Evolutionary conservation across 2,888 invertebrate genomes (phyloP).

Genomic region (Oligia latruncula): DNA sequence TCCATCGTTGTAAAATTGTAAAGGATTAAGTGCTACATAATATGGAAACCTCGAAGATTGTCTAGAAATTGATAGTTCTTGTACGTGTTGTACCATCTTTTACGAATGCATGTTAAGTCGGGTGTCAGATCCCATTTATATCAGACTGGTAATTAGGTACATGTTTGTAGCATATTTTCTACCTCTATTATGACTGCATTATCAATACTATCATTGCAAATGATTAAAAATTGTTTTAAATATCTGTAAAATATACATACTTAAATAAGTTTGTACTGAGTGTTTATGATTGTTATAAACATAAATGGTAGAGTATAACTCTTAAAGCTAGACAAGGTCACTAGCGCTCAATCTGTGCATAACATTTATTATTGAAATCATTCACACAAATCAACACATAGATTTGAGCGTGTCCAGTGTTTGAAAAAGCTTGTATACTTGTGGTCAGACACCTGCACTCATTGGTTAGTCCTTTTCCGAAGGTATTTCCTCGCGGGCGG

Average conservation of each 20-base stretch:
- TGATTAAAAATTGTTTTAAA: slow-evolving; percentile 54
- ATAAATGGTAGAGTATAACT: slow-evolving; percentile 54
- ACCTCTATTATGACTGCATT: slow-evolving; percentile 60
- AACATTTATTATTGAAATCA: slow-evolving; percentile 28
- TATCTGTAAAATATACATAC: slow-evolving; percentile 51
- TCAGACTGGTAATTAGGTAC: slow-evolving; percentile 50
- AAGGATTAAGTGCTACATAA: slow-evolving; percentile 40
- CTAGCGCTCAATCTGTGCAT: slow-evolving; percentile 39
- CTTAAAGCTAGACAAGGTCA: slow-evolving; percentile 29
- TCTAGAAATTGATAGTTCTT: slow-evolving; percentile 5
- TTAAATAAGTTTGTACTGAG: slow-evolving; percentile 61
- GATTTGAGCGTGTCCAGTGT: slow-evolving; percentile 39
- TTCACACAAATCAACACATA: slow-evolving; percentile 30
- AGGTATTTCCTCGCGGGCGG: neutral
- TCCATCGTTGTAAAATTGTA: slow-evolving; percentile 31
- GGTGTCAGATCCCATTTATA: slow-evolving; percentile 16
- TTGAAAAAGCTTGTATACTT: slow-evolving; percentile 42
- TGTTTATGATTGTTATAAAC: slow-evolving; percentile 62
- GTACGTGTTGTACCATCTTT: slow-evolving; percentile 14
- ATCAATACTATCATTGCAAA: slow-evolving; percentile 53
- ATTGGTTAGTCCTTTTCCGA: neutral
- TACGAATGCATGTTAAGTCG: slow-evolving; percentile 16
- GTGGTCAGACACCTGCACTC: slow-evolving; percentile 18
- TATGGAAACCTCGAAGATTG: slow-evolving; percentile 24
- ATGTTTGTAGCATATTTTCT: slow-evolving; percentile 62